These are phyloP conservation scores for Theodoxus fluviatilis DNA, from an alignment of 2,888 invertebrate species.

Conservation along the genomic window DNA sequence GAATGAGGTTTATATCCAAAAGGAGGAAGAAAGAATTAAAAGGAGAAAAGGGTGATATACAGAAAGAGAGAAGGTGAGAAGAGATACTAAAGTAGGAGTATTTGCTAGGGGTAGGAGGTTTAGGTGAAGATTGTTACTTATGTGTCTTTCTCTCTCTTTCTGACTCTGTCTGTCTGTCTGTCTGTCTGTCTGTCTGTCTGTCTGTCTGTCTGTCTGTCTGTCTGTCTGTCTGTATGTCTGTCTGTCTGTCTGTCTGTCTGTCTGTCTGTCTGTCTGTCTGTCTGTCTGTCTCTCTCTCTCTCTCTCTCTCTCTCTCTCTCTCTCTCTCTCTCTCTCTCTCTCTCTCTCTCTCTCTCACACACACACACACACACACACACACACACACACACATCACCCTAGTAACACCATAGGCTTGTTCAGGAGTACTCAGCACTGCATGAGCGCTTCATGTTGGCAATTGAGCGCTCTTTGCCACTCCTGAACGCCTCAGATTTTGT, in stretches of 20 bases:
- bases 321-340: background rate
- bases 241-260: background rate
- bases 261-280: background rate
- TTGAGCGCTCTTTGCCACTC: too few relatives aligned
- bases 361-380: slow-evolving; percentile 18
- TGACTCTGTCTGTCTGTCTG: slow-evolving; percentile 7
- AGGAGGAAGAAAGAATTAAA: too few relatives aligned
- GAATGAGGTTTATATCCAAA: background rate
- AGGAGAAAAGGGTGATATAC: too few relatives aligned
- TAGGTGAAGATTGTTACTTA: background rate
- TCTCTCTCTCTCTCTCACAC: background rate
- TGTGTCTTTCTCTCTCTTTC: background rate
- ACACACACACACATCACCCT: slow-evolving; percentile 11
- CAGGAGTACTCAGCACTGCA: too few relatives aligned
- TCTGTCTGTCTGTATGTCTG: background rate
- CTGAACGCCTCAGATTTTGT: too few relatives aligned
- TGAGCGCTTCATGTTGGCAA: too few relatives aligned
- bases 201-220: background rate
- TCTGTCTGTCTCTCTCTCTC: background rate
- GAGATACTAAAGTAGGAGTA: background rate
- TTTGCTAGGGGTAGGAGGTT: background rate
- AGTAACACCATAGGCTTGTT: too few relatives aligned
- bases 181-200: background rate
- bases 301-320: background rate
- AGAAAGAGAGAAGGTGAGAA: too few relatives aligned